phyloP scores from a whole-genome alignment of 2,113 vertebrate species.

The Gambusia holbrooki region DNA sequence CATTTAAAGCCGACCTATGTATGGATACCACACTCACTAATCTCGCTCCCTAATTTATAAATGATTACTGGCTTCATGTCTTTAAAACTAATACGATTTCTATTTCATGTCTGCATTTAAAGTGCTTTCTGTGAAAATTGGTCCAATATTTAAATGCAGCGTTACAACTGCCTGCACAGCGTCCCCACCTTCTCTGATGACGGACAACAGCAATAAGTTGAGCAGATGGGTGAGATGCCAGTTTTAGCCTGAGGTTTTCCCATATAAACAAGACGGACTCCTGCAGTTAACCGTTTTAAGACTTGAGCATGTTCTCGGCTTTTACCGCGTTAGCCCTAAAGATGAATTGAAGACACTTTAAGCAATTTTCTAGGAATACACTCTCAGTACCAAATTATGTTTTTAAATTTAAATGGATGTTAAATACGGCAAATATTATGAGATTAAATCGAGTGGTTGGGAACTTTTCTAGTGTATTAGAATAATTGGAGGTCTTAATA shows the following conservation, averaged over 20 bases:
- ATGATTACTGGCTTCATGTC: constrained; percentile 49
- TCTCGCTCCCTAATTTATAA: constrained; percentile 78
- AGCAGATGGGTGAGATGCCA: constrained; percentile 62
- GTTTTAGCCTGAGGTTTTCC: constrained; percentile 64
- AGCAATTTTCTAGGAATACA: not conserved
- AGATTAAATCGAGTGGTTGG: not conserved
- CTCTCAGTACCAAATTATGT: too few relatives aligned
- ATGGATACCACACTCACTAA: constrained; percentile 51
- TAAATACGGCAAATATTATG: not conserved
- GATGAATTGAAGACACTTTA: not conserved
- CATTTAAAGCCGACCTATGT: constrained; percentile 72
- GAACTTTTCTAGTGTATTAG: not conserved
- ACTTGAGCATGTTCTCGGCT: not conserved
- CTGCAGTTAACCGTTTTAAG: not conserved
- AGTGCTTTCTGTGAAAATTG: not conserved
- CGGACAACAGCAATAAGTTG: constrained; percentile 59
- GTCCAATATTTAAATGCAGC: not conserved
- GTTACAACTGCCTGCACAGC: not conserved
- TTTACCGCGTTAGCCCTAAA: not conserved
- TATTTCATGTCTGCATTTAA: not conserved
- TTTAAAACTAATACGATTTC: not conserved
- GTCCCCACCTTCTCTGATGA: constrained; percentile 31
- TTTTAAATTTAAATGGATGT: too few relatives aligned
- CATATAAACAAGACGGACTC: constrained; percentile 25
- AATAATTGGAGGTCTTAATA: not conserved